These are phyloP conservation scores for Stercorarius parasiticus DNA, from an alignment of 2,113 vertebrate species.

Conservation along the genomic window DNA sequence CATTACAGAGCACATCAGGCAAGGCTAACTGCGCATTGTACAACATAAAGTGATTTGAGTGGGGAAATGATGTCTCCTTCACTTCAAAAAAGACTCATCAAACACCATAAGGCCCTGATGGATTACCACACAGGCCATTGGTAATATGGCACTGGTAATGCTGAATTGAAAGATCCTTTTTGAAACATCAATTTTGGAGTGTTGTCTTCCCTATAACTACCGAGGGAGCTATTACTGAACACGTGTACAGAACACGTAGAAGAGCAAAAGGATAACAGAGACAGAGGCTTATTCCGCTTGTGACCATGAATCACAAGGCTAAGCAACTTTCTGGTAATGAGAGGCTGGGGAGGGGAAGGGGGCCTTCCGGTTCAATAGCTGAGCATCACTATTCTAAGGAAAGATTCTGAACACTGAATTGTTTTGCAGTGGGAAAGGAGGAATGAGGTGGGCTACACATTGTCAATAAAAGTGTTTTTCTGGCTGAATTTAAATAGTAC, in stretches of 20 bases:
- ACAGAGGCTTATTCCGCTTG: not conserved
- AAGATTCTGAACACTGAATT: not conserved
- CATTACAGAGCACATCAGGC: not conserved
- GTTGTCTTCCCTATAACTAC: not conserved
- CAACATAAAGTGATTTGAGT: not conserved
- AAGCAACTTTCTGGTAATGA: not conserved
- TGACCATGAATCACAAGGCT: not conserved
- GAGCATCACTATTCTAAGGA: not conserved
- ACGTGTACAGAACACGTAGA: not conserved
- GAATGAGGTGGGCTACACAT: not conserved
- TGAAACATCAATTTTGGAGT: not conserved
- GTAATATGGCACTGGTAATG: not conserved
- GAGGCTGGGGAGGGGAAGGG: not conserved
- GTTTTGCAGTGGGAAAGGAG: not conserved
- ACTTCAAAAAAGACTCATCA: not conserved
- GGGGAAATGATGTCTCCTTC: not conserved
- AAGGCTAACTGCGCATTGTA: not conserved
- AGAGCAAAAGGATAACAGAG: not conserved
- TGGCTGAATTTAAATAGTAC: not conserved
- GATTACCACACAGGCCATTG: not conserved
- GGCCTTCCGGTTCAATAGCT: not conserved
- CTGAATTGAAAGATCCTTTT: not conserved
- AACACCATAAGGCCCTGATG: not conserved
- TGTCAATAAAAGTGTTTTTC: not conserved
- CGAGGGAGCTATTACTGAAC: not conserved